Base-by-base conservation (phyloP, 2,797 vertebrate genomes). In the Lacerta bilineata region DNA sequence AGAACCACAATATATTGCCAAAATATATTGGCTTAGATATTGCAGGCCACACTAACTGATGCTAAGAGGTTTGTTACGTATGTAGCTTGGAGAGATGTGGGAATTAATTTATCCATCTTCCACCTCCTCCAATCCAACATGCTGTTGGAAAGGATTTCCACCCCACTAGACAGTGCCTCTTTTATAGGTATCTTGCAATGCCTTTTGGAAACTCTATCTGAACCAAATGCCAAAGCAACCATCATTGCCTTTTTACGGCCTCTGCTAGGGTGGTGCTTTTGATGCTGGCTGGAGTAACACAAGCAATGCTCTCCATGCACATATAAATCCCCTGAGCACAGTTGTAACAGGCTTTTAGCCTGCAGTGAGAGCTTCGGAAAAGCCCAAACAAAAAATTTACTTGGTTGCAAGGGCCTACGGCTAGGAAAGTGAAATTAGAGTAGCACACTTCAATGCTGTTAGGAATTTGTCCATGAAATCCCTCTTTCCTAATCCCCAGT, bases 381-480 rank as follows among this genome's bases (percentile, higher is more conserved):
- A 93, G 87, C 93, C 91, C 92, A 89, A 94, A 92, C 91, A 91
- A 89, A 91, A 86, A 92, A 74, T 79, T 94, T 92, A 94, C 90
- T 72, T 79, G 87, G 89, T 94, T 41, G 87, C 90, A 81, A 81
- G 92, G 84, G 85, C 72, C 84, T 91, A 86, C 13, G 25, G 5
- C 29, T 50, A 5, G 25, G 36, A 78, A 78, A 64, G 75, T 36
- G 74, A 39, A 77, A 66, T 46, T n/a, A 46, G 36, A 41, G 50
- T 50, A 10, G 20, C 23, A 8, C 33, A 3, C 13, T 55, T 39
- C 69, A 74, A 33, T 25, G 4, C 50, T 75, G 25, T 10, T 41
- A 41, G 50, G 27, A 59, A 41, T 29, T 39, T 2, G 13, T 18
- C 50, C 6, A 17, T 13, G 36, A 41, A 77, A 43, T 77, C 55